Percentiles rank a stretch among this genome's conserved stretches.
Conservation (phyloP, 1,140 invertebrate species). For the Saccostrea echinata region DNA sequence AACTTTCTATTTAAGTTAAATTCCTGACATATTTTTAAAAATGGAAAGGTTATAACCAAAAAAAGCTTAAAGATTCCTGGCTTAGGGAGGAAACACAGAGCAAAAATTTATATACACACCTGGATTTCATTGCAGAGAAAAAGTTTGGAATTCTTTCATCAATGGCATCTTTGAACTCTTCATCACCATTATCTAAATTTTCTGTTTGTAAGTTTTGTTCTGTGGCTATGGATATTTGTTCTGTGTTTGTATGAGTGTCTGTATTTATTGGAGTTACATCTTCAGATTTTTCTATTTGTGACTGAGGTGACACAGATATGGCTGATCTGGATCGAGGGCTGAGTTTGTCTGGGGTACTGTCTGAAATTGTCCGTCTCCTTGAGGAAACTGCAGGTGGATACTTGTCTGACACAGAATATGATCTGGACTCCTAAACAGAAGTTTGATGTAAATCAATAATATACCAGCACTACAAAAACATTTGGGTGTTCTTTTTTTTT, state of each 20-base stretch:
- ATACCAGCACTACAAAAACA: no score
- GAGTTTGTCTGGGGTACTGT: conserved; percentile 15
- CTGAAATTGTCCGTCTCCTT: neutral
- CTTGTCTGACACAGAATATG: conserved; percentile 25
- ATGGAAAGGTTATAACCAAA: no score
- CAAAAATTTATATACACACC: conserved; percentile 61
- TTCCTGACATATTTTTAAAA: no score
- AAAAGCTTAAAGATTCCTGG: no score
- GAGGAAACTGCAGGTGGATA: neutral
- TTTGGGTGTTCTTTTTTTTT: no score
- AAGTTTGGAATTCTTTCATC: conserved; percentile 72
- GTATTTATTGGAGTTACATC: neutral
- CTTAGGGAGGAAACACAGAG: no score
- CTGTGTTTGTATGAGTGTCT: neutral
- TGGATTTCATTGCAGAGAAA: conserved; percentile 72
- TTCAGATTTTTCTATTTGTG: neutral
- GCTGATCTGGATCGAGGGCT: neutral
- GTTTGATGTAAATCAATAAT: no score
- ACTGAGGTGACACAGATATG: neutral
- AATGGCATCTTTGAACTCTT: conserved; percentile 73
- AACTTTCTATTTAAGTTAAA: no score
- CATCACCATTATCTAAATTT: conserved; percentile 49
- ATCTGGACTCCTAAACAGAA: neutral
- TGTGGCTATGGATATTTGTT: neutral
- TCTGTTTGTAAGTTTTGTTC: conserved; percentile 3